phyloP scores from a whole-genome alignment of 2,888 invertebrate genomes.

The Apamea anceps region DNA sequence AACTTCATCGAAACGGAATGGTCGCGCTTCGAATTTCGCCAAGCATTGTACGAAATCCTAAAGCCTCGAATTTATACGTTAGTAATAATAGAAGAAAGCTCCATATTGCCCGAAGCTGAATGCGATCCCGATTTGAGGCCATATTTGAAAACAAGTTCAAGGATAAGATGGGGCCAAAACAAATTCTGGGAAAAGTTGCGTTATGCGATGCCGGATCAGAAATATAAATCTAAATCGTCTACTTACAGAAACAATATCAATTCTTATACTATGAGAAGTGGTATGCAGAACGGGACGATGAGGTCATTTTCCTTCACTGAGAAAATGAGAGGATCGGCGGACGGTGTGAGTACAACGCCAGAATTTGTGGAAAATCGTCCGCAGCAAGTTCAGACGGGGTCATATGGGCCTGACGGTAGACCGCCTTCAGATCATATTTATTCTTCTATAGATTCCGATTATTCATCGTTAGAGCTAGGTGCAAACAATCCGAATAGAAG shows the following conservation, averaged over 20 bases:
- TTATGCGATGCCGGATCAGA: constrained; percentile 96
- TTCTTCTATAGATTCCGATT: constrained; percentile 97
- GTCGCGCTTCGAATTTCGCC: constrained; percentile 97
- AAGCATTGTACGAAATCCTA: constrained; percentile 96
- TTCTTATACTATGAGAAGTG: constrained; percentile 94
- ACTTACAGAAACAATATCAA: constrained; percentile 95
- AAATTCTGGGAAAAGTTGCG: constrained; percentile 98
- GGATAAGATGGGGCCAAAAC: constrained; percentile 96
- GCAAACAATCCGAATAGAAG: constrained; percentile 85
- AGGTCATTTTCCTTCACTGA: constrained; percentile 91
- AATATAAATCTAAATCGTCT: constrained; percentile 83
- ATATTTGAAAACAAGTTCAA: constrained; percentile 96
- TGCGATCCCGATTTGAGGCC: constrained; percentile 96
- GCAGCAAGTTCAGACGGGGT: constrained; percentile 82
- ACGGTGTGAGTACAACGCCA: constrained; percentile 92
- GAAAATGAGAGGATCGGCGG: constrained; percentile 83
- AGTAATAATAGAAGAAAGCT: constrained; percentile 96
- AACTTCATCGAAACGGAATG: constrained; percentile 98
- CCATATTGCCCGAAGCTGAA: constrained; percentile 94
- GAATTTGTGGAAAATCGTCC: constrained; percentile 82
- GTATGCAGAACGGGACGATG: constrained; percentile 91
- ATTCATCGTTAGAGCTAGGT: constrained; percentile 94
- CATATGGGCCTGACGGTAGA: constrained; percentile 90
- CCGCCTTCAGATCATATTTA: constrained; percentile 97
- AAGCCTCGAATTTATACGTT: constrained; percentile 95